Evolutionary conservation across 1,140 invertebrate genomes (phyloP).

Genomic region (Lutraria rhynchaena): DNA sequence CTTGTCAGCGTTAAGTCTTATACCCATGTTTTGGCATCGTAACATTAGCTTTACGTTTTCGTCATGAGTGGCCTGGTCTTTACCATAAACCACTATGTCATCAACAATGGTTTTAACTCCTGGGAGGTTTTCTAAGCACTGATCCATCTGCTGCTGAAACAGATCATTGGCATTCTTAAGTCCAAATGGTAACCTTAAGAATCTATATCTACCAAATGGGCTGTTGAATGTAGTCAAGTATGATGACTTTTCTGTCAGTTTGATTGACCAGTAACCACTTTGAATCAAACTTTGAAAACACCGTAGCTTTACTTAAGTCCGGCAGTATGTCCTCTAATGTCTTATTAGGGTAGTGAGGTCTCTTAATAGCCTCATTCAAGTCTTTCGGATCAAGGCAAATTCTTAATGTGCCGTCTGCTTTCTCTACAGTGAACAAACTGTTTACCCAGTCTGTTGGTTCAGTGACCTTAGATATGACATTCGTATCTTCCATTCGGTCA

Average conservation of each 20-base stretch:
- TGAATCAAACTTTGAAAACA: constrained; percentile 23
- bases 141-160: no score
- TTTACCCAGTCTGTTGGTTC: constrained; percentile 65
- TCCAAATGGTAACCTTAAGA: no score
- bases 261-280: no score
- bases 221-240: constrained; percentile 16
- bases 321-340: constrained; percentile 58
- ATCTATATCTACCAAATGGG: no score
- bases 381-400: constrained; percentile 83
- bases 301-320: neutral
- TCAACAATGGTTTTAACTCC: no score
- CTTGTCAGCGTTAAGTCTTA: neutral
- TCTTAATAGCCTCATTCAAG: constrained; percentile 82
- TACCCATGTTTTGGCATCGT: neutral
- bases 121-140: no score
- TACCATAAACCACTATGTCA: no score
- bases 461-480: constrained; percentile 42
- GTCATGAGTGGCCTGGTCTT: no score
- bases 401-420: constrained; percentile 75
- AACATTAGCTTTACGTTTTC: neutral
- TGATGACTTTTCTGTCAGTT: constrained; percentile 4
- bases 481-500: constrained; percentile 39
- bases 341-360: constrained; percentile 58
- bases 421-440: constrained; percentile 42
- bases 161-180: no score